Evolutionary conservation across 2,113 vertebrate species (phyloP), one percentile per base, ranked within the genome.

Genomic region (Podarcis muralis): DNA sequence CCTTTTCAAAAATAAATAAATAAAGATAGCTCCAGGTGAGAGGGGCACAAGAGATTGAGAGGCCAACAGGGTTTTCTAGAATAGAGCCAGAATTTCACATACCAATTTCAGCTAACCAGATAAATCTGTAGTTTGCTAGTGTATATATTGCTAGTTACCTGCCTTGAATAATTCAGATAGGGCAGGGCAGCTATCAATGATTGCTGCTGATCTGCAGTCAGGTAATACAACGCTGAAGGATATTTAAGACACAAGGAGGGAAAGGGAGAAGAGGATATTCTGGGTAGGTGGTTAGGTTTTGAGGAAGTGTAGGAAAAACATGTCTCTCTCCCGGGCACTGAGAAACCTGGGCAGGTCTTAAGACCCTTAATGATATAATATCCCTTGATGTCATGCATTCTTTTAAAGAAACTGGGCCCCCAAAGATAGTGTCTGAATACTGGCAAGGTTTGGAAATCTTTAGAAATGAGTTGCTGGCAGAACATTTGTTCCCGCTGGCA

Each of bases 381-480:
- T 25, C 59, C 78, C 74, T 83, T 68, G 37, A 69, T 78, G 72
- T 77, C 80, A 69, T 43, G 53, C 40, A 43, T 81, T 65, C 27
- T 30, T 37, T 3, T 35, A 27, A 83, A 83, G 59, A 30, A 37
- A 76, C 27, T 77, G 30, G 59, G 8, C 43, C 59, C 40, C 16
- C 30, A 77, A 77, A 43, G 16, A 59, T 72, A 81, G 77, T 30
- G 6, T 11, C 37, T 77, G 59, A 37, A 71, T 57, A 68, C 59
- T 83, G 81, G 72, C 87, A 88, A 18, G 8, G 82, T 85, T 74
- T 43, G 53, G 83, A 89, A 85, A 74, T 81, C 77, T 81, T 87
- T 83, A 69, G 85, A 90, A 90, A 75, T 15, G 32, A 48, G 27
- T 32, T 87, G n/a, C 30, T 72, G 71, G 32, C 89, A 90, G 89